phyloP scores from a whole-genome alignment of 2,797 vertebrate genomes.

The Phataginus tricuspis region DNA sequence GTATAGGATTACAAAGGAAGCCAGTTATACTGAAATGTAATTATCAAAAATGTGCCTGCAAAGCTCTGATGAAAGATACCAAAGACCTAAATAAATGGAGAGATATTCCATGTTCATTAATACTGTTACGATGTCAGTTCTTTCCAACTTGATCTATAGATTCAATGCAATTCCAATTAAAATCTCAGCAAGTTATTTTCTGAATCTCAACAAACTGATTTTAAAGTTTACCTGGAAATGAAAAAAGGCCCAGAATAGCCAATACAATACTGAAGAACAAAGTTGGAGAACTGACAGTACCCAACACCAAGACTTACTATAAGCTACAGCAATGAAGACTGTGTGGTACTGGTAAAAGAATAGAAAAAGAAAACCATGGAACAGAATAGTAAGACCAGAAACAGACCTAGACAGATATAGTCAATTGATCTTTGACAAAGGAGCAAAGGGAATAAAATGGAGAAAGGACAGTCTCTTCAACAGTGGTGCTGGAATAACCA shows the following conservation, averaged over 20 bases:
- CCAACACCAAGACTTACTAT: background rate
- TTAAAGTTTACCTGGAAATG: background rate
- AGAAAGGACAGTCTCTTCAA: background rate
- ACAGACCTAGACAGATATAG: background rate
- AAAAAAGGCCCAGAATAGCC: background rate
- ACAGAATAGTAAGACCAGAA: background rate
- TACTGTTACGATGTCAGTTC: background rate
- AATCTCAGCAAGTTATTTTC: background rate
- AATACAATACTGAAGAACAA: background rate
- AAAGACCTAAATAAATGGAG: background rate
- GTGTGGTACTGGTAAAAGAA: background rate
- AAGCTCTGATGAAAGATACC: conserved; percentile 3
- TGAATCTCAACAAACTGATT: background rate
- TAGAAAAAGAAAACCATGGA: background rate
- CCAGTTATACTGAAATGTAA: background rate
- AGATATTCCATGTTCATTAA: background rate
- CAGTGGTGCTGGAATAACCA: background rate
- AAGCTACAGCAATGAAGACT: background rate
- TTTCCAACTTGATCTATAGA: background rate
- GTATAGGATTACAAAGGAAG: background rate
- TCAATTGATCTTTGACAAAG: background rate
- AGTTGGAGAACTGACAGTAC: background rate
- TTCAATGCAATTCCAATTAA: background rate
- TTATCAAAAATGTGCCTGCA: background rate
- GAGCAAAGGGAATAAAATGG: background rate